phyloP scores from a whole-genome alignment of 2,797 vertebrate species.

The Hypotaenidia philippensis region DNA sequence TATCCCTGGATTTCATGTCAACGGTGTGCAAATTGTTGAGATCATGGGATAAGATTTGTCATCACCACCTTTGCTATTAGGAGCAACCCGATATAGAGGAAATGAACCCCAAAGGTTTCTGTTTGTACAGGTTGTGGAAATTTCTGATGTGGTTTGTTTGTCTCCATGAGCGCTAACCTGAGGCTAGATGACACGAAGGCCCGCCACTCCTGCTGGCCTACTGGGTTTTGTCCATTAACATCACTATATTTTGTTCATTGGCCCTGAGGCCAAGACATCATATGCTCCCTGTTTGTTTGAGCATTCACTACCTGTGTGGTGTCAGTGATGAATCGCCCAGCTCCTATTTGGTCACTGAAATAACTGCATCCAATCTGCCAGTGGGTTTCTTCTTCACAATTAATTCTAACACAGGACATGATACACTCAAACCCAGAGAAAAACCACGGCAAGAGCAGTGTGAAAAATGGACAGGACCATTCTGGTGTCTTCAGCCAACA shows the following conservation, averaged over 20 bases:
- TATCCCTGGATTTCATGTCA: not conserved
- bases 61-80: not conserved
- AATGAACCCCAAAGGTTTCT: not conserved
- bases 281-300: not conserved
- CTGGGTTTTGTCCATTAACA: not conserved
- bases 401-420: not conserved
- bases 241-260: not conserved
- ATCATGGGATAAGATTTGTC: not conserved
- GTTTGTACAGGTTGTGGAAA: not conserved
- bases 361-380: not conserved
- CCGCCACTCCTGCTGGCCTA: not conserved
- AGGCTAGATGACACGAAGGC: not conserved
- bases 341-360: not conserved
- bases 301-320: not conserved
- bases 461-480: not conserved
- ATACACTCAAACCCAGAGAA: not conserved
- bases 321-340: not conserved
- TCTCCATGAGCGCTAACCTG: not conserved
- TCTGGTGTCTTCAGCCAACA: not conserved
- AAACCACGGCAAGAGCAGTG: not conserved
- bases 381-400: not conserved
- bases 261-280: not conserved
- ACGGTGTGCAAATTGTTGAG: not conserved
- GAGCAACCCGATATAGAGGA: not conserved
- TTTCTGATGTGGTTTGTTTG: not conserved